These are phyloP conservation scores for Netelia virgata DNA, from an alignment of 2,888 invertebrate species.

Conservation along the genomic window DNA sequence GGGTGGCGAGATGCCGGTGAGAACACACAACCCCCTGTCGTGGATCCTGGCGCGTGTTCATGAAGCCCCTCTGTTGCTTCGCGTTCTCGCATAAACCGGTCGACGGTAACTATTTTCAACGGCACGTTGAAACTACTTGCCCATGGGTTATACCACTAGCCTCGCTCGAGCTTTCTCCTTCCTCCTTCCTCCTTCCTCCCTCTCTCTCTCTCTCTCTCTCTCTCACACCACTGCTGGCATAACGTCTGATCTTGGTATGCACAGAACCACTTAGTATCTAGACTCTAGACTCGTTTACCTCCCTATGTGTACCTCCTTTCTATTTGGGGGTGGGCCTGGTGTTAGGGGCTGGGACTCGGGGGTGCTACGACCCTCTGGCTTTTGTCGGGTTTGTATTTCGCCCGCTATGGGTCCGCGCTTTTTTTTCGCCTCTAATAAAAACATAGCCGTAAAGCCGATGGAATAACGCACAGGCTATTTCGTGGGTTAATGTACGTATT, in stretches of 20 bases:
- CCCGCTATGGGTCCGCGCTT: not conserved
- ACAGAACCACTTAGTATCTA: conserved; percentile 57
- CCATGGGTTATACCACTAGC: conserved; percentile 40
- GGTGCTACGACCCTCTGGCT: conserved; percentile 17
- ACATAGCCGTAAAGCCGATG: conserved; percentile 26
- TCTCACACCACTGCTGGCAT: conserved; percentile 12
- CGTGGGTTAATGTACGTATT: conserved; percentile 37
- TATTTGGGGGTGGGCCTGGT: conserved; percentile 13
- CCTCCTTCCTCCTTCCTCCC: conserved; percentile 20
- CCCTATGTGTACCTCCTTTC: conserved; percentile 3
- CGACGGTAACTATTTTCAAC: conserved; percentile 65
- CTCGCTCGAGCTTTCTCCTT: conserved; percentile 14
- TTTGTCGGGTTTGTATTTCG: conserved; percentile 11
- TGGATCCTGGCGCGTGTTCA: conserved; percentile 41
- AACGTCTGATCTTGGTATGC: conserved; percentile 40
- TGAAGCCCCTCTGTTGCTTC: conserved; percentile 61
- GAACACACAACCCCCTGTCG: conserved; percentile 35
- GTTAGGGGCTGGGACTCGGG: conserved; percentile 4
- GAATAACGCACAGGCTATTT: conserved; percentile 21
- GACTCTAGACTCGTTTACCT: conserved; percentile 52
- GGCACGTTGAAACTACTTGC: conserved; percentile 64
- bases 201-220: not conserved
- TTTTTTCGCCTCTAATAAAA: conserved; percentile 32
- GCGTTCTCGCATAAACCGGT: conserved; percentile 68
- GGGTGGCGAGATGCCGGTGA: conserved; percentile 31